Evolutionary conservation across 1,140 invertebrate species (phyloP), one percentile per base, ranked within the genome.

Genomic region (Armadillidium nasatum): DNA sequence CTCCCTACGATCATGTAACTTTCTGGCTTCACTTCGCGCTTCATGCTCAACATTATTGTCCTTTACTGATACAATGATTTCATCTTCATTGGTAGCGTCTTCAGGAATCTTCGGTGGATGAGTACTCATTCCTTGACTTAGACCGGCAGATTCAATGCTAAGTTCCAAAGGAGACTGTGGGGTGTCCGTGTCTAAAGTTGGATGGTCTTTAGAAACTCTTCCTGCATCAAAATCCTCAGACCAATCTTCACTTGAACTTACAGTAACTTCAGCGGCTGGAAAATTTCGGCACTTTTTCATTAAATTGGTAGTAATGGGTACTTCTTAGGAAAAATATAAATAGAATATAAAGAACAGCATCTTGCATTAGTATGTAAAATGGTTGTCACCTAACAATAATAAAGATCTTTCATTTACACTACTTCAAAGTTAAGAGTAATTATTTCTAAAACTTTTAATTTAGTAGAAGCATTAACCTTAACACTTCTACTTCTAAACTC

Each of bases 61-160:
- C 33, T 33, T 33, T 19, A 60, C 50, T 19, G 50, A 15, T 15
- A 60, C 50, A 19, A 60, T 60, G 11, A 60, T 60, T 60, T 60
- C 50, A 60, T 60, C 50, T 60, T 60, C 50, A 2, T 60, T 1
- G 2, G 11, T 7, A 60, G 11, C 50, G 11, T 60, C 50, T 60
- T 60, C 50, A 19, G 50, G 50, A 15, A 60, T 60, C 19, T 19
- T 60, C 50, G 50, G 50, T 15, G 50, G 50, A 60, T 60, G 1
- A 7, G 50, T 19, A 60, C 50, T 60, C 50, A 60, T 60, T 15
- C 50, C 50, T 19, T 60, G 50, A 19, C 50, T 60, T 13, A 60
- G 50, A 60, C 50, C 50, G 50, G 50, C 50, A 60, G 50, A 60
- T 60, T 60, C 50, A 60, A 60, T 13, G 50, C 50, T 60, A 7